Percentiles rank a stretch among this genome's conserved stretches.
Conservation (phyloP, 2,888 invertebrate species). For the Zygogramma bicolorata region DNA sequence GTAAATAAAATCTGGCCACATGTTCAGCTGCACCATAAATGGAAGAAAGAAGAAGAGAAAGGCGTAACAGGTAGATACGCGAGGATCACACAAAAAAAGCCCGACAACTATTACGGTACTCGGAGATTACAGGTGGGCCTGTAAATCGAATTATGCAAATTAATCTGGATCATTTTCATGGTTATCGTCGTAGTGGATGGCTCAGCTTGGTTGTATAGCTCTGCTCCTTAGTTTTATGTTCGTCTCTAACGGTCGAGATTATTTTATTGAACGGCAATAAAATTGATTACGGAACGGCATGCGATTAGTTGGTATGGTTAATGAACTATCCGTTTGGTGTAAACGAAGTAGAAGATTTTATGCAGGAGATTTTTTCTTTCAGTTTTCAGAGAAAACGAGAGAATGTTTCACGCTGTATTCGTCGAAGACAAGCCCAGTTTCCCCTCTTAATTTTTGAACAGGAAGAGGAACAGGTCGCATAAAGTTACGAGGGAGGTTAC, state of each 20-base stretch:
- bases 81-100: slow-evolving; percentile 10
- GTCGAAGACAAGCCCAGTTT: no score
- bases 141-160: slow-evolving; percentile 27
- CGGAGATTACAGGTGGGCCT: slow-evolving; percentile 19
- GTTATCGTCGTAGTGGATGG: not conserved
- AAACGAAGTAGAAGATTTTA: no score
- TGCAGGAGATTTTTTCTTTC: no score
- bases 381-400: no score
- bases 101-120: slow-evolving; percentile 13
- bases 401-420: no score
- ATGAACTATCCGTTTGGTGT: not conserved
- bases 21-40: slow-evolving; percentile 13
- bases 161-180: not conserved
- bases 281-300: not conserved
- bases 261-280: not conserved
- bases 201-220: no score
- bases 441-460: no score
- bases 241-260: not conserved
- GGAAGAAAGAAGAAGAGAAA: slow-evolving; percentile 25
- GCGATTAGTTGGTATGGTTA: not conserved
- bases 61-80: slow-evolving; percentile 20
- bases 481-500: no score
- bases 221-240: not conserved
- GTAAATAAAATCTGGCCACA: not conserved
- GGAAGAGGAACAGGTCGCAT: no score